Conservation (phyloP, 37 sponge, comb jelly and placozoan genomes). For the Beroe forskalii region DNA sequence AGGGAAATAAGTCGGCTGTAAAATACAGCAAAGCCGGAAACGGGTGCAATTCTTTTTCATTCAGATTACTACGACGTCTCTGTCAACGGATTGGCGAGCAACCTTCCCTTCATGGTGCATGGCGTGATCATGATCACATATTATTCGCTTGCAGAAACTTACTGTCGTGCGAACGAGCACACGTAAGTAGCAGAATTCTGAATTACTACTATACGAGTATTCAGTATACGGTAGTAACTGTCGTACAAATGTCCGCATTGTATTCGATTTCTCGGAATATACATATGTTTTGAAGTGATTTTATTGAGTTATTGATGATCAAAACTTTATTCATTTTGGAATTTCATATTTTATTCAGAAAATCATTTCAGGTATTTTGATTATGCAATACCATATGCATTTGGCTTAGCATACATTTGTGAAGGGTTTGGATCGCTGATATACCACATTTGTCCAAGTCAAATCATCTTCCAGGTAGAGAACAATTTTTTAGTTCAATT, state of each 20-base stretch:
- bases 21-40: too few species aligned
- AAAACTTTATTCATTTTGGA: too few species aligned
- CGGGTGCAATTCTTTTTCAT: too few species aligned
- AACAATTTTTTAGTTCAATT: too few species aligned
- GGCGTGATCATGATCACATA: constrained; percentile 1
- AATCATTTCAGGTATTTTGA: constrained; percentile 9
- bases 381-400: constrained; percentile 10
- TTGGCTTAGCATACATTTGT: constrained; percentile 11
- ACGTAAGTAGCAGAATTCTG: too few species aligned
- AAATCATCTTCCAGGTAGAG: constrained; percentile 62
- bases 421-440: constrained; percentile 43
- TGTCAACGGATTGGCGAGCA: constrained; percentile 20
- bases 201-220: too few species aligned
- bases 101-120: constrained; percentile 32
- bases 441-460: constrained; percentile 23
- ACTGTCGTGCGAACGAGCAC: neutral
- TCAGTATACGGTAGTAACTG: too few species aligned
- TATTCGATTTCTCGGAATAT: too few species aligned
- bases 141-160: neutral
- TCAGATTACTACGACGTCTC: constrained; percentile 45
- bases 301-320: neutral
- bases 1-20: too few species aligned
- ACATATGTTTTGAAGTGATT: too few species aligned
- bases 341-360: too few species aligned
- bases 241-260: too few species aligned